Percentiles rank a stretch among this genome's conserved stretches.
phyloP scores from a whole-genome alignment of 1,140 invertebrate species.

The Aphaenogaster ashmeadi region DNA sequence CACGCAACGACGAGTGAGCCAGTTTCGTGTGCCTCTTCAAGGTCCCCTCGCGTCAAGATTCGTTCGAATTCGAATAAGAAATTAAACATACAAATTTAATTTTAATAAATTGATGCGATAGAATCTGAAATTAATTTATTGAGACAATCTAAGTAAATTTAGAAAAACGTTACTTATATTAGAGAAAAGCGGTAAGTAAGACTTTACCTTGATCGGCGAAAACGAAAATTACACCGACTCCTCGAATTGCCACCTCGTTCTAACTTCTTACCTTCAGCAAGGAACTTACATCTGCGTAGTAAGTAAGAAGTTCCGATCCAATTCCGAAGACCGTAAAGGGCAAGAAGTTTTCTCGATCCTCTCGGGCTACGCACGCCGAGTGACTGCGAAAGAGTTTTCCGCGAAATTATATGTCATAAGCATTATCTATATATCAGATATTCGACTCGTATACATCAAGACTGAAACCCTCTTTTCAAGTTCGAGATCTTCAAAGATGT shows the following conservation, averaged over 20 bases:
- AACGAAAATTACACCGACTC: slow-evolving; percentile 6
- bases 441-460: background rate
- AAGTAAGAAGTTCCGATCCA: slow-evolving; percentile 41
- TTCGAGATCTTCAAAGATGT: background rate
- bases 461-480: background rate
- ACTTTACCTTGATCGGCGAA: slow-evolving; percentile 3
- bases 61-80: background rate
- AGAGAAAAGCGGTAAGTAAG: background rate
- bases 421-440: background rate
- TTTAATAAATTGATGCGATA: background rate
- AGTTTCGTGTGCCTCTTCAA: slow-evolving; percentile 51
- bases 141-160: background rate
- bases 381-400: background rate
- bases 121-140: background rate
- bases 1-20: slow-evolving; percentile 51
- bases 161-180: background rate
- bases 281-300: slow-evolving; percentile 26
- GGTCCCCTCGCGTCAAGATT: slow-evolving; percentile 6
- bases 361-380: background rate
- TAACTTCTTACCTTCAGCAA: slow-evolving; percentile 30
- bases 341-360: slow-evolving; percentile 13
- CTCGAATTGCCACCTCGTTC: background rate
- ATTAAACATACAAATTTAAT: background rate
- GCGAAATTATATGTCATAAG: slow-evolving; percentile 24
- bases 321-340: slow-evolving; percentile 18